phyloP scores from a whole-genome alignment of 2,113 vertebrate genomes.

The Tragulus kanchil region DNA sequence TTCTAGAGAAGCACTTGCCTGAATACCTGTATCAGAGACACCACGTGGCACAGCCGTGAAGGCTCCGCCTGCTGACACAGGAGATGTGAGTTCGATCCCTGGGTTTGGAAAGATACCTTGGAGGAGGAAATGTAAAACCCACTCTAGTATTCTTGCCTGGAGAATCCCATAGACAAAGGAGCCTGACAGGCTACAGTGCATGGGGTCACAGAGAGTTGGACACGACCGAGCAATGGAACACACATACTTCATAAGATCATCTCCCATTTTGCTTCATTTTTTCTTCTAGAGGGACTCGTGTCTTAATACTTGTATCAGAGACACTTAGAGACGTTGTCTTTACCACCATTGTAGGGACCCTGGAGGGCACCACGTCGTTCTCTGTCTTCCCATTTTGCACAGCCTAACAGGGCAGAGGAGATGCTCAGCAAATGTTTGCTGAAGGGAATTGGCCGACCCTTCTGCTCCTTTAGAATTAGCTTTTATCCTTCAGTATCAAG shows the following conservation, averaged over 20 bases:
- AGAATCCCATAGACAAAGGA: no score
- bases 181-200: no score
- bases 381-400: neutral
- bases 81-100: no score
- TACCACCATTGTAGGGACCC: neutral
- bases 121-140: no score
- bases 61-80: no score
- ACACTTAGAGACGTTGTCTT: neutral
- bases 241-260: no score
- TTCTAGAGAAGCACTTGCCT: neutral
- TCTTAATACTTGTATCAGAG: neutral
- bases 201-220: no score
- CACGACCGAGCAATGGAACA: no score
- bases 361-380: neutral
- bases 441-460: neutral
- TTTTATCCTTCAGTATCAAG: neutral
- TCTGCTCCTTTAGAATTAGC: neutral
- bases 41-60: no score
- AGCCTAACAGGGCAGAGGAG: neutral
- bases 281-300: neutral
- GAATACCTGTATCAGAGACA: neutral
- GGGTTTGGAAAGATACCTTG: no score
- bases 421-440: neutral
- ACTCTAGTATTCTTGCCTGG: no score
- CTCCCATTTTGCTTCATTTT: neutral